Base-by-base conservation (phyloP, 92 coral and sea anemone genomes). In the Nematostella vectensis region DNA sequence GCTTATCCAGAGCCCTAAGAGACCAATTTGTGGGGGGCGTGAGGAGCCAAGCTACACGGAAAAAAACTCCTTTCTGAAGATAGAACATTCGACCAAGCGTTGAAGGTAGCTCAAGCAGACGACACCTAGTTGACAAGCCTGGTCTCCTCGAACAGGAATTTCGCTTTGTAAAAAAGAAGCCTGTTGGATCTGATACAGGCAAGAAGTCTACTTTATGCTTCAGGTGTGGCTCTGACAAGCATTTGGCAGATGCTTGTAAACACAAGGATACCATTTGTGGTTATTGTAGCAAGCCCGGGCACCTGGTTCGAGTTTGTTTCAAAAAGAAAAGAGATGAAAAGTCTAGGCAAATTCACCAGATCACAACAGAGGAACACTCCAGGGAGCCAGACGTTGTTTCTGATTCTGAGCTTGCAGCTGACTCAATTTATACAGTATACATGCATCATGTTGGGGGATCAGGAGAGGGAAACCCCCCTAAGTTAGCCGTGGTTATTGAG, bases 1-100 rank as follows among this genome's bases (percentile, higher is more conserved):
- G 18, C 21, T 22, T 45, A 4, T 9, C 51, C 9, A 36, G 77
- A 21, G 57, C 65, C 2, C 29, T 71, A 48, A 22, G 65, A 40
- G 70, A 72, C 49, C 71, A 63, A 20, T 63, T 72, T 62, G 65
- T 72, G 36, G 65, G 79, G 48, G 79, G 79, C 11, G 70, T 72
- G 17, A 62, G 58, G 48, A 72, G 76, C 58, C 63, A 53, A 38
- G 18, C 55, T 29, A 59, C 63, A 3, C 57, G 50, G 29, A 50
- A 55, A 58, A n/a, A 61, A 72, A 49, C 29, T 68, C 15, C 61
- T 68, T 15, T 59, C 71, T 4, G 75, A 61, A 27, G 81, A 75
- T 51, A 58, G 75, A n/a, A 75, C 76, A 8, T 68, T 61, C 28
- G 58, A 60, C 3, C 71, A 54, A 47, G 63, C 83, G 24, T 29